These are phyloP conservation scores for Tenualosa ilisha DNA, from an alignment of 2,797 vertebrate species.

Conservation along the genomic window DNA sequence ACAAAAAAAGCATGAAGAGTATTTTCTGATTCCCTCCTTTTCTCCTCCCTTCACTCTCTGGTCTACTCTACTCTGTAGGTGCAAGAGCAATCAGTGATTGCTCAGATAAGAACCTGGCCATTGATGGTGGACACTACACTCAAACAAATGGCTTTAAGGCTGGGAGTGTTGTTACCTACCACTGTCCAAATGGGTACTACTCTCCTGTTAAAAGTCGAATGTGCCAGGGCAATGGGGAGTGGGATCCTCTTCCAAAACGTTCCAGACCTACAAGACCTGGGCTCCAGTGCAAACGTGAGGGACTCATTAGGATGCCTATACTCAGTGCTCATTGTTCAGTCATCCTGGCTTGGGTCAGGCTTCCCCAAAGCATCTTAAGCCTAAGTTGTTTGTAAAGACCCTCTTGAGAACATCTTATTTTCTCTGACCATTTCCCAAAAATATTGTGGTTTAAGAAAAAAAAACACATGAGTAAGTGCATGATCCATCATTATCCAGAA, in stretches of 20 bases:
- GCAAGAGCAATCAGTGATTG: slow-evolving; percentile 17
- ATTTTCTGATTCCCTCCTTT: too few species aligned
- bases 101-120: slow-evolving; percentile 20
- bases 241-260: slow-evolving; percentile 25
- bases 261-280: background rate
- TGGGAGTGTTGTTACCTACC: slow-evolving; percentile 36
- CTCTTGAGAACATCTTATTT: too few species aligned
- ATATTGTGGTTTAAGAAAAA: too few species aligned
- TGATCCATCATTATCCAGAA: too few species aligned
- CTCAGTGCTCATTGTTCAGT: background rate
- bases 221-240: slow-evolving; percentile 28
- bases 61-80: slow-evolving; percentile 22
- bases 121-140: slow-evolving; percentile 33
- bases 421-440: too few species aligned
- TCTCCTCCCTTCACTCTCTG: too few species aligned
- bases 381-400: too few species aligned
- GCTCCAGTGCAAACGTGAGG: slow-evolving; percentile 48
- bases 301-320: too few species aligned
- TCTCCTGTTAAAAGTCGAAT: slow-evolving; percentile 24
- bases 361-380: too few species aligned
- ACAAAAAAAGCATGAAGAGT: too few species aligned
- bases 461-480: too few species aligned
- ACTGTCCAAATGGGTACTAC: slow-evolving; percentile 44
- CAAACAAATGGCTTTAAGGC: slow-evolving; percentile 27
- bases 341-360: too few species aligned